A percentile compares a stretch with the other conserved stretches of the same genome.
Conservation (phyloP, 2,888 invertebrate species). For the Tachina fera region DNA sequence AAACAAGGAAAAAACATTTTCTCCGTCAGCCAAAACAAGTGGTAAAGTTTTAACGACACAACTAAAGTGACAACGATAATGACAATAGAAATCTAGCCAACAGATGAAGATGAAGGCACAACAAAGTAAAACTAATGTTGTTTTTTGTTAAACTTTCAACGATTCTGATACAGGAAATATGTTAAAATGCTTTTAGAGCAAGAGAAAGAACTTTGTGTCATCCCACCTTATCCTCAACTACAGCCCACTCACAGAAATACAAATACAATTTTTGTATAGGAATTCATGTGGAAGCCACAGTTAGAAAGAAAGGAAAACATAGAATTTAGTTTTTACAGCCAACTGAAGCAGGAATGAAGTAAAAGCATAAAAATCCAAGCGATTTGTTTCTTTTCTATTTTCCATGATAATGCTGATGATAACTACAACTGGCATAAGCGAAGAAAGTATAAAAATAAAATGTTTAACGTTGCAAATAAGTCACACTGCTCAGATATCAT, state of each 20-base stretch:
- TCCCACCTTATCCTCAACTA: background rate
- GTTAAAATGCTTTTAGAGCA: slow-evolving; percentile 36
- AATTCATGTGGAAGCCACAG: slow-evolving; percentile 63
- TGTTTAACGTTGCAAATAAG: slow-evolving; percentile 25
- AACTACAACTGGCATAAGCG: slow-evolving; percentile 31
- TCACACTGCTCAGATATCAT: slow-evolving; percentile 38
- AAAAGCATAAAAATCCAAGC: slow-evolving; percentile 34
- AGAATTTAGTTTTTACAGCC: slow-evolving; percentile 36
- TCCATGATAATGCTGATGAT: slow-evolving; percentile 35
- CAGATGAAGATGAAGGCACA: slow-evolving; percentile 25
- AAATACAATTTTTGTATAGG: slow-evolving; percentile 35
- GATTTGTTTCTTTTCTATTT: slow-evolving; percentile 36
- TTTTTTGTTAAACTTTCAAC: background rate
- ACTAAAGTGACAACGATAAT: slow-evolving; percentile 49
- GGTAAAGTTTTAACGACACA: slow-evolving; percentile 58
- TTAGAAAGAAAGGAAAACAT: slow-evolving; percentile 17
- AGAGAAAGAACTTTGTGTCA: background rate
- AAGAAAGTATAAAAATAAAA: slow-evolving; percentile 19
- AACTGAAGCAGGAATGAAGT: slow-evolving; percentile 30
- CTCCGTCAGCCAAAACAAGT: slow-evolving; percentile 56
- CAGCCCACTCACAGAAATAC: slow-evolving; percentile 8
- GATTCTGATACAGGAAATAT: slow-evolving; percentile 53
- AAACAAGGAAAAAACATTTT: slow-evolving; percentile 19
- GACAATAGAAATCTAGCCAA: slow-evolving; percentile 50
- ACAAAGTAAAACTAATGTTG: slow-evolving; percentile 46